These are phyloP conservation scores for Amblyopsis hoosieri DNA, from an alignment of 2,797 vertebrate species.

Conservation along the genomic window DNA sequence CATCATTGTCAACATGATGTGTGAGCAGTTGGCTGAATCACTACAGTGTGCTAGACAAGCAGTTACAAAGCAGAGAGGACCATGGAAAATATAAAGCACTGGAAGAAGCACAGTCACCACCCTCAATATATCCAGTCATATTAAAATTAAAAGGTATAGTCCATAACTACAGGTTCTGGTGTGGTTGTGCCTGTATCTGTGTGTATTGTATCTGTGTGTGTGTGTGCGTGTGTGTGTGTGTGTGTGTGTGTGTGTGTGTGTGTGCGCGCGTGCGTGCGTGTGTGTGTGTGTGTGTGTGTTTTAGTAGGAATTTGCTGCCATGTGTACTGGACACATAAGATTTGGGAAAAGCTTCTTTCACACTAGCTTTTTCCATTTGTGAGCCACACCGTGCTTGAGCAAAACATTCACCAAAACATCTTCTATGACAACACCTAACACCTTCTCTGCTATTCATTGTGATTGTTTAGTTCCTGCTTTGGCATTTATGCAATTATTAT, in stretches of 20 bases:
- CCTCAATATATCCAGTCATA: conserved; percentile 58
- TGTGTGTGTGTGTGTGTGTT: conserved; percentile 1
- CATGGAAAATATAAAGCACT: conserved; percentile 52
- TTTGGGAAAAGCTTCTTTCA: conserved; percentile 20
- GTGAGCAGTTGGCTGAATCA: conserved; percentile 37
- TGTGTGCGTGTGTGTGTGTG: not conserved
- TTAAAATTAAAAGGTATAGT: conserved; percentile 55
- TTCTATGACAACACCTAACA: conserved; percentile 1
- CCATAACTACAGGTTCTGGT: conserved; percentile 46
- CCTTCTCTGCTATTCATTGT: no score
- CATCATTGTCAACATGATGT: conserved; percentile 10
- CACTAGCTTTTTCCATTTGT: conserved; percentile 14
- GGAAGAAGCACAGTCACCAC: conserved; percentile 61
- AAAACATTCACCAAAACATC: conserved; percentile 4
- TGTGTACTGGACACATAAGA: not conserved
- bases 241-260: conserved; percentile 8
- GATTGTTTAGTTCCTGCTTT: no score
- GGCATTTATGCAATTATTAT: no score
- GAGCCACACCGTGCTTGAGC: not conserved
- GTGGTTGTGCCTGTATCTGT: not conserved
- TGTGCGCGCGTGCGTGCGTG: not conserved
- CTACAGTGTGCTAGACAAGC: conserved; percentile 36
- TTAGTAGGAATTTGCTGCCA: not conserved
- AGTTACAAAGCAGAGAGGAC: conserved; percentile 41
- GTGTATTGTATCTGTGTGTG: not conserved